Conservation (phyloP, 2,888 invertebrate genomes). For the Lydus trimaculatus region DNA sequence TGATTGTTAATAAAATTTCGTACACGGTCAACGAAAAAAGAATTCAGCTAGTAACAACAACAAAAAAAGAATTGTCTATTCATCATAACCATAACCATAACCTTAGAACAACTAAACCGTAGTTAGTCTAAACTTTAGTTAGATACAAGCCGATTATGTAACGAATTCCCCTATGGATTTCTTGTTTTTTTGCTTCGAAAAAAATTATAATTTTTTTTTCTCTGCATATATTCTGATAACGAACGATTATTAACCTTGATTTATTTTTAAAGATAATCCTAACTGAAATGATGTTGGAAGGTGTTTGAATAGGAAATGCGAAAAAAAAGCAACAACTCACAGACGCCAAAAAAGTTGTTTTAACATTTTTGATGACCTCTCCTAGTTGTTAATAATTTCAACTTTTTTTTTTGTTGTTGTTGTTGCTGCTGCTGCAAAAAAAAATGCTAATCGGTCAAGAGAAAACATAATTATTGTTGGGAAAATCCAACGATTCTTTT, state of each 20-base stretch:
- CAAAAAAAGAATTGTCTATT: background rate
- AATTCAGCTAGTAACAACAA: constrained; percentile 1
- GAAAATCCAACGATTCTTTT: background rate
- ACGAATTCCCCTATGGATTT: background rate
- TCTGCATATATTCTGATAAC: too few species aligned
- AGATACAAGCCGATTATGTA: constrained; percentile 14
- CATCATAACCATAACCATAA: constrained; percentile 10
- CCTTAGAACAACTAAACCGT: constrained; percentile 16
- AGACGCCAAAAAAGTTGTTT: constrained; percentile 20
- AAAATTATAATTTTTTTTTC: too few species aligned
- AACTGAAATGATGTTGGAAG: constrained; percentile 3
- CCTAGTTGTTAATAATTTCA: constrained; percentile 11
- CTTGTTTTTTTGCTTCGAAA: background rate
- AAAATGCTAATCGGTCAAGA: background rate
- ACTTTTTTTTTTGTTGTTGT: constrained; percentile 13
- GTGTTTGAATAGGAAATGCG: constrained; percentile 8
- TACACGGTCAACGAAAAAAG: background rate
- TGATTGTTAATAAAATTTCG: background rate
- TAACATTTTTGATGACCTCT: constrained; percentile 7
- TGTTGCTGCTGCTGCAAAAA: background rate
- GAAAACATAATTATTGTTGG: background rate
- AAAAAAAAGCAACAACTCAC: constrained; percentile 4
- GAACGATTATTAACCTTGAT: constrained; percentile 28
- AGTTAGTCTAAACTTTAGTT: background rate
- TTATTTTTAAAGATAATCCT: constrained; percentile 14